These are phyloP conservation scores for Drosophila ironensis DNA, from an alignment of 1,140 invertebrate genomes.

Conservation along the genomic window DNA sequence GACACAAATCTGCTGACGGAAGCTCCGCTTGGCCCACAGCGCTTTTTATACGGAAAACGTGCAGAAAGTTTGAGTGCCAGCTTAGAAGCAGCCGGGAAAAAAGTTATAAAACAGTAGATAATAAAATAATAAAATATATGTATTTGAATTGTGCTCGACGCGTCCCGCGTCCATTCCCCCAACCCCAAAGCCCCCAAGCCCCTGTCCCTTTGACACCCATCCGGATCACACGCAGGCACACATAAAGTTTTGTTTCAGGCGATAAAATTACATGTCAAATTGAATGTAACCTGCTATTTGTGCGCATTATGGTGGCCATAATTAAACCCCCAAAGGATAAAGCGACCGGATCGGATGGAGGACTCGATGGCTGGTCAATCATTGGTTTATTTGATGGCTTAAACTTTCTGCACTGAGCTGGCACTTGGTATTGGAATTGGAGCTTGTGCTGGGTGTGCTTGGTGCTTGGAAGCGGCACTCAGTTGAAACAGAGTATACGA, in stretches of 20 bases:
- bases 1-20: constrained; percentile 77
- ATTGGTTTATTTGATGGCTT: constrained; percentile 71
- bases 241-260: constrained; percentile 62
- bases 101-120: constrained; percentile 81
- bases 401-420: constrained; percentile 47
- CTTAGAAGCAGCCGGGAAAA: constrained; percentile 59
- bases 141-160: constrained; percentile 72
- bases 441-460: neutral
- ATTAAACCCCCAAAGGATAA: constrained; percentile 54
- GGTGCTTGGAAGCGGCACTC: neutral
- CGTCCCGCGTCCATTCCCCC: constrained; percentile 3
- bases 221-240: constrained; percentile 5
- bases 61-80: constrained; percentile 79
- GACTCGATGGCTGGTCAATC: constrained; percentile 70
- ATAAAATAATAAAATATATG: constrained; percentile 80
- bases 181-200: neutral
- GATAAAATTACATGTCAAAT: constrained; percentile 79
- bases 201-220: neutral
- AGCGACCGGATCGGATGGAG: neutral
- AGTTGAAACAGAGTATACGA: too few species aligned
- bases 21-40: constrained; percentile 56
- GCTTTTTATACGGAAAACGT: constrained; percentile 78
- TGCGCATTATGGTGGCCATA: constrained; percentile 69
- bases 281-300: constrained; percentile 79
- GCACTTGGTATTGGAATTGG: constrained; percentile 5